These are phyloP conservation scores for Ceramica pisi DNA, from an alignment of 2,888 invertebrate genomes.

Conservation along the genomic window DNA sequence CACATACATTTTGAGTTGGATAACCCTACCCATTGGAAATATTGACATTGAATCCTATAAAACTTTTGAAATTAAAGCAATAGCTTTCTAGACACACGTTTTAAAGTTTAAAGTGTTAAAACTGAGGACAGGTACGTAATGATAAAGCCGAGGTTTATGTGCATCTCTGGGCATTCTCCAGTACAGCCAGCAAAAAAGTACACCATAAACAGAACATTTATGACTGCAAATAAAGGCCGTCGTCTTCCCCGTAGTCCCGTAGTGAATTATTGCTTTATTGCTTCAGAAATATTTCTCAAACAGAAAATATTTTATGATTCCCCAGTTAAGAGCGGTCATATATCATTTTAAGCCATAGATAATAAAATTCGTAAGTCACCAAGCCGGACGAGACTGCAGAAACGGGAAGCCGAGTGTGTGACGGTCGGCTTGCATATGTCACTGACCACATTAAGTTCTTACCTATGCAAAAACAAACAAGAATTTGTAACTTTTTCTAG, in stretches of 20 bases:
- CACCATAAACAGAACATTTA: constrained; percentile 90
- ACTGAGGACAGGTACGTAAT: constrained; percentile 79
- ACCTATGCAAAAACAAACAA: background rate
- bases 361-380: constrained; percentile 90
- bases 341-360: constrained; percentile 91
- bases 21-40: constrained; percentile 59
- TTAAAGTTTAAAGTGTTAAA: constrained; percentile 59
- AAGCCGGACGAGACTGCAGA: constrained; percentile 84
- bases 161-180: constrained; percentile 76
- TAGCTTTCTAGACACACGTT: constrained; percentile 63
- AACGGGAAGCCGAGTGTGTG: constrained; percentile 69
- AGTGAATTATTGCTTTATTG: constrained; percentile 91
- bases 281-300: constrained; percentile 91
- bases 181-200: constrained; percentile 83
- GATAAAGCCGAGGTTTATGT: constrained; percentile 84
- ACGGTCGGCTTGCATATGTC: constrained; percentile 59
- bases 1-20: constrained; percentile 57
- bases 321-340: constrained; percentile 89
- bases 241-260: constrained; percentile 90
- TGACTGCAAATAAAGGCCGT: constrained; percentile 90
- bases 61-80: constrained; percentile 65
- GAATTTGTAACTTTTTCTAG: background rate
- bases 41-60: constrained; percentile 63
- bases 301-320: constrained; percentile 91
- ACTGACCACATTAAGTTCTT: constrained; percentile 16